Evolutionary conservation across 2,888 invertebrate species (phyloP).

Genomic region (Lepas anatifera): DNA sequence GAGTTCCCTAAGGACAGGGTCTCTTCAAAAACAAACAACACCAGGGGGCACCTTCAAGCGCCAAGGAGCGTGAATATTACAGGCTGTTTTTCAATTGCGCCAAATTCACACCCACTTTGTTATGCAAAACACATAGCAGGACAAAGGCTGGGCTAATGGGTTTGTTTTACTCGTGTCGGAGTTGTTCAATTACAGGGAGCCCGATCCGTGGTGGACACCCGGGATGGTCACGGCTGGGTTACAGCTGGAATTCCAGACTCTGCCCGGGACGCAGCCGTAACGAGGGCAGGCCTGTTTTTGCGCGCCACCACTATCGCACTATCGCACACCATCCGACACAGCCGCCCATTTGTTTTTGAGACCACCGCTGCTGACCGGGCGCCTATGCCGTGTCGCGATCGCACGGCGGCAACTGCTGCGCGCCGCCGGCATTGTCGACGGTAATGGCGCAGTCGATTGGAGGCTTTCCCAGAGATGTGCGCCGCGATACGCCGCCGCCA

Average conservation of each 20-base stretch:
- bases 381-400: background rate
- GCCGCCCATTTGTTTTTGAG: background rate
- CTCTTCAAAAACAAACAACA: too few relatives aligned
- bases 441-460: background rate
- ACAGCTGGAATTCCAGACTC: background rate
- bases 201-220: too few relatives aligned
- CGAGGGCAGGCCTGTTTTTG: background rate
- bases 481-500: background rate
- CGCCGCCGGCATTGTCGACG: background rate
- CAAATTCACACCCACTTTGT: slow-evolving; percentile 2
- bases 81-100: background rate
- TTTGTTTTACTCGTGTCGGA: slow-evolving; percentile 6
- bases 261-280: background rate
- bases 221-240: too few relatives aligned
- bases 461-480: background rate
- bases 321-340: background rate
- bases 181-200: background rate
- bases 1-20: too few relatives aligned
- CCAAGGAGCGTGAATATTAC: background rate
- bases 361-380: background rate
- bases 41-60: too few relatives aligned
- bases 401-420: background rate
- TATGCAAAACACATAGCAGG: slow-evolving; percentile 1
- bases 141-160: background rate
- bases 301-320: background rate